phyloP scores from a whole-genome alignment of 2,888 invertebrate species.

The Eubasilissa splendida region DNA sequence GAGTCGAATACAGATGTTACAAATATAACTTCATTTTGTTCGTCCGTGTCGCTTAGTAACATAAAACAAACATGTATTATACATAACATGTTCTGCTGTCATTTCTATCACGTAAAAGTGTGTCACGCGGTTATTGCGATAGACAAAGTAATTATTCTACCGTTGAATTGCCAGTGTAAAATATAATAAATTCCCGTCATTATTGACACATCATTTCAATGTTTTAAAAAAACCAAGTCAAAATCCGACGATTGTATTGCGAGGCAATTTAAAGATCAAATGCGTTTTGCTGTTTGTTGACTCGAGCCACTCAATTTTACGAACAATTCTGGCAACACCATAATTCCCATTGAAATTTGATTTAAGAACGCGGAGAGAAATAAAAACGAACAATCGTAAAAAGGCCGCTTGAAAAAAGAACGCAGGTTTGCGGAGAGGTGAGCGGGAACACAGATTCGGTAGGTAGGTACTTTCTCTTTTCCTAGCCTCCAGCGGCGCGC shows the following conservation, averaged over 20 bases:
- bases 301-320: too few species aligned
- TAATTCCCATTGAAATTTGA: conserved; percentile 5
- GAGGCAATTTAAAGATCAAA: background rate
- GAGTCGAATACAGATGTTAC: too few species aligned
- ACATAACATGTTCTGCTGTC: too few species aligned
- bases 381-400: conserved; percentile 34
- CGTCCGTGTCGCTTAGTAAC: too few species aligned
- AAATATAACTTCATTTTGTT: too few species aligned
- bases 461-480: conserved; percentile 44
- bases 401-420: conserved; percentile 36
- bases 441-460: conserved; percentile 44
- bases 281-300: background rate
- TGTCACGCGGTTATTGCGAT: too few species aligned
- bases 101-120: too few species aligned
- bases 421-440: conserved; percentile 38
- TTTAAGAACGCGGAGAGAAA: conserved; percentile 1
- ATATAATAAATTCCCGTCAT: too few species aligned
- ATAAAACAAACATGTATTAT: too few species aligned
- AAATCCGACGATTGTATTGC: background rate
- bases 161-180: too few species aligned
- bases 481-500: conserved; percentile 24
- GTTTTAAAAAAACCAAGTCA: background rate
- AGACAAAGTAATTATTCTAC: too few species aligned
- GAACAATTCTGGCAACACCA: background rate
- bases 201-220: background rate